These are phyloP conservation scores for Drosophila sturtevanti DNA, from an alignment of 1,140 invertebrate genomes.

Conservation along the genomic window DNA sequence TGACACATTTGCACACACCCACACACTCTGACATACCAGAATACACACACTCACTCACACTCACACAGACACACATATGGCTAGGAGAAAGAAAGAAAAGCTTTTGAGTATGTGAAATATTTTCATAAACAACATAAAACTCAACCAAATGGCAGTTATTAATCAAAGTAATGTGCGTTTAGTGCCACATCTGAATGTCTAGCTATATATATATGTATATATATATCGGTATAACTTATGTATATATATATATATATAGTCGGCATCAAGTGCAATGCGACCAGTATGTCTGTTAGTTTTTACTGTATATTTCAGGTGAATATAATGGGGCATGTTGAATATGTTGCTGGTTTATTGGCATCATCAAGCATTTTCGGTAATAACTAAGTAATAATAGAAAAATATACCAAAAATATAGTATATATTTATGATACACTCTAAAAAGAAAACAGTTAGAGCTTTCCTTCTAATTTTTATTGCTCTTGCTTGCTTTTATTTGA, in stretches of 20 bases:
- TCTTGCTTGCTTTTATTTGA: not conserved
- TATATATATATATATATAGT: constrained; percentile 16
- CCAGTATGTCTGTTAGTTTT: constrained; percentile 53
- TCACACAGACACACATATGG: constrained; percentile 12
- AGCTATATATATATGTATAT: constrained; percentile 8
- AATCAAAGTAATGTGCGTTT: constrained; percentile 78
- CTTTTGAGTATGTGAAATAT: constrained; percentile 69
- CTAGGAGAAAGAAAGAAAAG: not conserved
- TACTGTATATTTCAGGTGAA: constrained; percentile 69
- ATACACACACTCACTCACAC: constrained; percentile 4
- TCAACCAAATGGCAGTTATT: constrained; percentile 80
- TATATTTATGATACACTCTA: constrained; percentile 46
- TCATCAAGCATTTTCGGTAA: constrained; percentile 55
- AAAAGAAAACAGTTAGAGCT: constrained; percentile 13
- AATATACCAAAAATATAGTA: constrained; percentile 34
- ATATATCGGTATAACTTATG: constrained; percentile 16
- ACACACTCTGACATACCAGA: constrained; percentile 20
- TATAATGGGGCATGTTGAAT: constrained; percentile 55
- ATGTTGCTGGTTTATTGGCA: constrained; percentile 49
- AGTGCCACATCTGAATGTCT: constrained; percentile 17
- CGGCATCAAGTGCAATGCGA: constrained; percentile 67
- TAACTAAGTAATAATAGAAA: constrained; percentile 58
- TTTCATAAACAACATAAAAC: constrained; percentile 82
- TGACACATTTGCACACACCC: constrained; percentile 26
- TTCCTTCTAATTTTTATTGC: too few species aligned